Evolutionary conservation across 2,888 invertebrate genomes (phyloP), one percentile per base, ranked within the genome.

Genomic region (Macrostomum cliftonense): DNA sequence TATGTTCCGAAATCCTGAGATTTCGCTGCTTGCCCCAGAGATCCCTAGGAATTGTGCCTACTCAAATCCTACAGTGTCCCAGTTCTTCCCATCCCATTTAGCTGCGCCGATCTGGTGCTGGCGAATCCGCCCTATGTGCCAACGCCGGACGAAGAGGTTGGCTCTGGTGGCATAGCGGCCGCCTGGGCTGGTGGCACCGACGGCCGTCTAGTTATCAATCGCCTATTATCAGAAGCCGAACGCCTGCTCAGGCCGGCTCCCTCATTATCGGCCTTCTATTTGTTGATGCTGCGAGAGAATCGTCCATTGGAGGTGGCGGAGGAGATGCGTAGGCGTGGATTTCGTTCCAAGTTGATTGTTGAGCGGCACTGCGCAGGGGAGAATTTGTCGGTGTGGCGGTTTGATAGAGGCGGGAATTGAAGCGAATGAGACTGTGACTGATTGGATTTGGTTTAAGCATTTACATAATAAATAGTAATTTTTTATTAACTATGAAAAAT

Each of bases 221-320:
- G 72, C 48, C 70, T 95, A 47, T 74, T 95, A 49, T 69, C 76
- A 44, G 70, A 74, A 58, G 74, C 89, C 63, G 76, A 79, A 56
- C 66, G 75, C 55, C 76, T 85, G 53, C 72, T 95, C 51, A 78
- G 82, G n/a, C 61, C 72, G 1, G 63, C 72, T 45, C 91, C 93
- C 14, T 9, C 4, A 9, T 9, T 28, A 9, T 28, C 28, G 28
- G 73, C 81, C 1, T 83, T 89, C 69, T 97, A 93, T 70, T 73
- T 95, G 56, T 74, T 95, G 45, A 75, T 84, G 21, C 77, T 93
- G 53, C 80, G 82, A 71, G 86, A 89, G 66, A 97, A 97, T 74
- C 77, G 82, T 67, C 54, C 55, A 57, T 63, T 65, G 58, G 57
- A 59, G 45, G 78, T 86, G 46, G 71, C 77, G 47, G 59, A 71